Conservation (phyloP, 2,888 invertebrate genomes). For the Epiblema foenella region DNA sequence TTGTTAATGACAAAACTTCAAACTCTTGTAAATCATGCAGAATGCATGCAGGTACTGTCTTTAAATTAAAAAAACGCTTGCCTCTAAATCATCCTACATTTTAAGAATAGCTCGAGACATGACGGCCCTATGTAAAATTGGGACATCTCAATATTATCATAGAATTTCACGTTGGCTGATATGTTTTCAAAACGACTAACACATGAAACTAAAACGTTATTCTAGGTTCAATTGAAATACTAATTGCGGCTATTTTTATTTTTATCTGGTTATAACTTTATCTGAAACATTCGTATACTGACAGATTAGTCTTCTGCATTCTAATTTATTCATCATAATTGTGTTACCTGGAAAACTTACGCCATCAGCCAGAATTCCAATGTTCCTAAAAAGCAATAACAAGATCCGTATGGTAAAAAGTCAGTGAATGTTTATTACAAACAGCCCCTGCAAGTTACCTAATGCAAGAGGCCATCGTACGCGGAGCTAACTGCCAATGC, state of each 20-base stretch:
- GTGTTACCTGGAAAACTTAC: neutral
- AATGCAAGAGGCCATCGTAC: conserved; percentile 14
- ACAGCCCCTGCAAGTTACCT: conserved; percentile 8
- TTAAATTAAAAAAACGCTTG: neutral
- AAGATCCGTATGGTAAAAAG: conserved; percentile 5
- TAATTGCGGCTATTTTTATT: no score
- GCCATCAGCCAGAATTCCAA: neutral
- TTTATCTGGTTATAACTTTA: no score
- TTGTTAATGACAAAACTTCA: neutral
- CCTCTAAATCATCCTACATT: neutral
- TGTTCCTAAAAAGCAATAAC: neutral
- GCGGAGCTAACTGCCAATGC: conserved; percentile 13
- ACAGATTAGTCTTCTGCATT: no score
- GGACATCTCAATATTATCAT: no score
- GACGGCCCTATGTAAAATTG: no score
- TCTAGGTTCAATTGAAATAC: no score
- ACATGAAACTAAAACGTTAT: no score
- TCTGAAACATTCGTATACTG: no score
- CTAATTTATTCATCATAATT: neutral
- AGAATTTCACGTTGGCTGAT: no score
- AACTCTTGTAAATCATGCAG: neutral
- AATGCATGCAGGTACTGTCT: no score
- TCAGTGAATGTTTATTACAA: conserved; percentile 17
- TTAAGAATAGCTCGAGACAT: no score
- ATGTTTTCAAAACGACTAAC: no score